These are phyloP conservation scores for Clarias magur DNA, from an alignment of 2,113 vertebrate species.

Conservation along the genomic window DNA sequence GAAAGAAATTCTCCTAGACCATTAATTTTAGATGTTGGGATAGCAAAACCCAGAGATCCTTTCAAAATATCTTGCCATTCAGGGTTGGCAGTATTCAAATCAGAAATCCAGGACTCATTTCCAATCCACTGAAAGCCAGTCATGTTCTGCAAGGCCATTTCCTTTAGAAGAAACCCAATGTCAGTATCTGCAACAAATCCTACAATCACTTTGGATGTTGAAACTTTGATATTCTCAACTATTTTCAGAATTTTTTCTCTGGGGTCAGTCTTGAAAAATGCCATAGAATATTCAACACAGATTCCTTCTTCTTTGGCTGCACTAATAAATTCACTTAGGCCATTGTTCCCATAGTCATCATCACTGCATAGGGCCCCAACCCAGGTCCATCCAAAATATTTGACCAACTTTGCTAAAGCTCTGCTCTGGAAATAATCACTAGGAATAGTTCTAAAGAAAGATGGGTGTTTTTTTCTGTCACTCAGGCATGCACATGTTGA, in stretches of 20 bases:
- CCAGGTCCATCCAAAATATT: too few species aligned
- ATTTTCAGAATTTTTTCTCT: constrained; percentile 54
- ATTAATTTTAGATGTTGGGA: constrained; percentile 51
- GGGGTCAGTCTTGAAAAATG: constrained; percentile 56
- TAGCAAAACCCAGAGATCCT: constrained; percentile 44
- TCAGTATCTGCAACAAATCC: constrained; percentile 60
- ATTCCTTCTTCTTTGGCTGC: constrained; percentile 56
- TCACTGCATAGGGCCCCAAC: too few species aligned
- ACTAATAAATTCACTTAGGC: constrained; percentile 57
- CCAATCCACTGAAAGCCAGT: constrained; percentile 13
- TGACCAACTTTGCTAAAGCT: too few species aligned
- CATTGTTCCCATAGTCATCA: constrained; percentile 60
- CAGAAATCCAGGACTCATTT: not conserved
- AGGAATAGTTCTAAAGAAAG: too few species aligned
- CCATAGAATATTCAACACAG: constrained; percentile 58
- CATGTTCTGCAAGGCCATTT: constrained; percentile 40
- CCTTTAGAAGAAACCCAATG: constrained; percentile 54
- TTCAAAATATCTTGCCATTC: constrained; percentile 53
- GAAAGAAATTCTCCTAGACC: constrained; percentile 54
- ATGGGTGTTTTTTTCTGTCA: too few species aligned
- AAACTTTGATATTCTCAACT: constrained; percentile 52
- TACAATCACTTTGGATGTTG: constrained; percentile 60
- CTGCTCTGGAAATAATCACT: too few species aligned
- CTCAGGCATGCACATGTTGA: not conserved
- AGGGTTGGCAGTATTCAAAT: constrained; percentile 15